Base-by-base conservation (phyloP, 2,797 vertebrate genomes). In the Bufotes viridis region DNA sequence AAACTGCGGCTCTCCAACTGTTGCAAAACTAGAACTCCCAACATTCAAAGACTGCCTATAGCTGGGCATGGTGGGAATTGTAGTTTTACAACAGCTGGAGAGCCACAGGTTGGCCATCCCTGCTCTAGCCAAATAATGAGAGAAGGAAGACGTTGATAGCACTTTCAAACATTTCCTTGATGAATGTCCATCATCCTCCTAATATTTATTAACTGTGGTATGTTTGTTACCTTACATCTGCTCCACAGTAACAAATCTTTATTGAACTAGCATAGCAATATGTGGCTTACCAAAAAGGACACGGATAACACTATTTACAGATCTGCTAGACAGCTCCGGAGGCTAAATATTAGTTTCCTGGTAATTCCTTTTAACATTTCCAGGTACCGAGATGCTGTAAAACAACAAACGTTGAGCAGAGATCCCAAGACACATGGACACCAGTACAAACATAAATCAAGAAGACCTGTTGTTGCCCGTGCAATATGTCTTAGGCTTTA, bases 151-250 rank as follows among this genome's bases (percentile, higher is more conserved):
- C 74, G 55, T 78, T 78, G 49, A 78, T 78, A 78, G 20, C 1
- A 24, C 51, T 11, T 78, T 51, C 74, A 53, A 76, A 49, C 2
- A 76, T 76, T 76, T 78, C 74, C 55, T 78, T 78, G 74, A 78
- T 55, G 51, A 78, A n/a, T 5, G 7, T 53, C 74, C 74, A 78
- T 78, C 22, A 6, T 53, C 13, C 15, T 24, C 74, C 22, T 78
- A 78, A 53, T 78, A 55, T 78, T 78, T 78, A 78, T 55, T 53
- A 51, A 24, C 74, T 24, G 51, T 55, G 22, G 51, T 53, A 78
- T 78, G 51, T 55, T n/a, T 24, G 11, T 78, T 53, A 78, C 74
- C 20, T 78, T 51, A 78, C 55, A 12, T 49, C n/a, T 78, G 20
- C 11, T 55, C 51, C 20, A 78, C 55, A 55, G 22, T 78, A 78